Base-by-base conservation (phyloP, 2,797 vertebrate genomes). In the Sebastes glaucus region DNA sequence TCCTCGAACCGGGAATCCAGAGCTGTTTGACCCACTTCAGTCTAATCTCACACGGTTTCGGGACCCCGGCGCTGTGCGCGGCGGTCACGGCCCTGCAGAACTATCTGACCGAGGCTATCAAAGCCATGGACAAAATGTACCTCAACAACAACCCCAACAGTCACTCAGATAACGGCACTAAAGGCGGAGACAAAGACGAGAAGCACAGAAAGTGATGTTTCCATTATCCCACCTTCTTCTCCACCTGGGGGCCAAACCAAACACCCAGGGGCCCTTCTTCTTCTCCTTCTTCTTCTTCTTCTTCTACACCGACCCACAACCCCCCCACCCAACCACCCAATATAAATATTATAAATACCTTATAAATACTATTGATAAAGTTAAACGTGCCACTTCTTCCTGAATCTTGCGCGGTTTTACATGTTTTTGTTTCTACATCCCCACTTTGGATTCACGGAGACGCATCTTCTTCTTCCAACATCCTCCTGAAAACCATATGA, bases 81-180 rank as follows among this genome's bases (percentile, higher is more conserved):
- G 98, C 98, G 14, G 95, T 99, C 94, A 99, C 98, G 1, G 98
- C 98, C 91, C 96, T 99, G 87, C 98, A 99, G 97, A 99, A 99
- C 98, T 99, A 99, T 98, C 97, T 99, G 95, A 99, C 98, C 86
- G 98, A 99, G 97, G 98, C 98, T 23, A 97, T 99, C 94, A 99
- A 99, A 96, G 98, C 98, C 94, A 99, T 99, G 98, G 98, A 99
- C 97, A 99, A 99, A 98, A 99, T 99, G 98, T 99, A 99, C 97
- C 97, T 99, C 96, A 99, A 97, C 97, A 98, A 97, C 83, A 97
- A 97, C 93, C 97, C 98, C 89, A 99, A 98, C 97, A 99, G 97
- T 95, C 98, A 99, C 97, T 97, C 97, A 95, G 98, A 99, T 93
- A 98, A 95, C 96, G 97, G 97, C 96, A 96, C 96, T 96, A 99